phyloP scores from a whole-genome alignment of 2,113 vertebrate species.

The Muntiacus reevesi region DNA sequence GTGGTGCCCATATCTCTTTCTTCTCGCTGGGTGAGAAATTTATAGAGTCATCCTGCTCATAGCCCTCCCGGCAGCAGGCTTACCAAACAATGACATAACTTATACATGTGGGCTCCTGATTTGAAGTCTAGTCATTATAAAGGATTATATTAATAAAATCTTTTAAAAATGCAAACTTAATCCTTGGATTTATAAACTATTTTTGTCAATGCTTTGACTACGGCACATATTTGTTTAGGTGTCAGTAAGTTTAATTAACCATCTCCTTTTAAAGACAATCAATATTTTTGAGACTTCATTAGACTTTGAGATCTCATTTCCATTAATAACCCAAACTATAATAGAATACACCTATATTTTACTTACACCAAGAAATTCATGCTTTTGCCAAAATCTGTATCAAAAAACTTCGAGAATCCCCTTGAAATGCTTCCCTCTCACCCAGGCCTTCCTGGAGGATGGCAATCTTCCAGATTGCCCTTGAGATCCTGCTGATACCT shows the following conservation, averaged over 20 bases:
- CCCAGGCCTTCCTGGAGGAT: not conserved
- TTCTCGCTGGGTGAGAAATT: not conserved
- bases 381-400: not conserved
- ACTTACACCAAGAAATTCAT: not conserved
- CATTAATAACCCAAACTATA: conserved; percentile 1
- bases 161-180: not conserved
- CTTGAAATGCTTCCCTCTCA: not conserved
- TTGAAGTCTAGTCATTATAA: not conserved
- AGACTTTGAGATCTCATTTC: not conserved
- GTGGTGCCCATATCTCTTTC: not conserved
- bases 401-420: not conserved
- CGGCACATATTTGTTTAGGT: not conserved
- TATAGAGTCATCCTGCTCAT: not conserved
- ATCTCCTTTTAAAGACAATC: not conserved
- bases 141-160: not conserved
- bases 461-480: not conserved
- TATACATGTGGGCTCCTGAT: too few species aligned
- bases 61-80: not conserved
- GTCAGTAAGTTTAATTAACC: not conserved
- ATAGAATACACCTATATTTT: not conserved
- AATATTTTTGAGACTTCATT: not conserved
- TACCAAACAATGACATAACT: not conserved
- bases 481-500: not conserved
- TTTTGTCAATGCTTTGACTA: not conserved
- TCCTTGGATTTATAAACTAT: not conserved